Base-by-base conservation (phyloP, 1,140 invertebrate genomes). In the Platyscapa corneri region DNA sequence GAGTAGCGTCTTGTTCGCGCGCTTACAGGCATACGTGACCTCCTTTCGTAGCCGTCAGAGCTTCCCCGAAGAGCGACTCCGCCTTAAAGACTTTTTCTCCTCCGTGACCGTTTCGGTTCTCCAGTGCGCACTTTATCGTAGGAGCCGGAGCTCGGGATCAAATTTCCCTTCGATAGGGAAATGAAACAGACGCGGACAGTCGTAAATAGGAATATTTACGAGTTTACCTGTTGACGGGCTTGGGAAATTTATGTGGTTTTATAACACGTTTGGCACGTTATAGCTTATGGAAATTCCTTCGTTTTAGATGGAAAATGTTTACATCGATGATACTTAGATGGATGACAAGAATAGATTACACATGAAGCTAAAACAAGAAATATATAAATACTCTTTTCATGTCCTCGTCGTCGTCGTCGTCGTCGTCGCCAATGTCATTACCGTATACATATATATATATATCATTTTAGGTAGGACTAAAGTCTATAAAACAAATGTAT, bases 151-250 rank as follows among this genome's bases (percentile, higher is more conserved):
- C 10, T 39, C 27, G 27, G 60, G 8, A 65, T 65, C 60, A 65
- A 65, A 32, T 67, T 67, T 67, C n/a, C 64, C 1, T 32, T 32
- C 30, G 32, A 67, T 14, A 67, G 3, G 18, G 64, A 6, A 37
- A 23, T 12, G 67, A 39, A 70, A 39, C 32, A 32, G 34, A 3
- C 37, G 20, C 32, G 32, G 30, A 72, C 67, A 37, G 16, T 72
- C 37, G 67, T 72, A 72, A 72, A 39, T 16, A 23, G 67, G 67
- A 39, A 27, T 74, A 42, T 42, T 74, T n/a, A 42, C 70, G 70
- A 72, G 34, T 16, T 72, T 72, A 72, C 34, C 18, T 39, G 70
- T 23, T 72, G 37, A 42, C 39, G 20, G 37, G 23, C 70, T n/a
- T 20, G 39, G n/a, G 37, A 5, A 74, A 42, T 42, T 42, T 74